Evolutionary conservation across 2,888 invertebrate genomes (phyloP).

Genomic region (Hipparchia semele): DNA sequence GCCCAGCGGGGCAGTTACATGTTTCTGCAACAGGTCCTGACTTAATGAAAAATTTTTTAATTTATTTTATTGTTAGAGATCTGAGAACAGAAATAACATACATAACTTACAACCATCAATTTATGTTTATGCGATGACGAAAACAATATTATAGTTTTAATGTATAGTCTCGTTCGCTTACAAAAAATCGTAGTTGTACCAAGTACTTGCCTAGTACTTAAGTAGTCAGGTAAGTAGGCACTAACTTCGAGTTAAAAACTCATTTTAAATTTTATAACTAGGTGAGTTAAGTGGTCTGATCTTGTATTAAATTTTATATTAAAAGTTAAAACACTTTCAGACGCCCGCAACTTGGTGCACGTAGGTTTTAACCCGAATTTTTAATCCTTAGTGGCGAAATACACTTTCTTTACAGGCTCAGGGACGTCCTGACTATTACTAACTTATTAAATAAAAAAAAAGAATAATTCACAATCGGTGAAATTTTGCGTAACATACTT

Average conservation of each 20-base stretch:
- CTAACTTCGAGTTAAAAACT: not conserved
- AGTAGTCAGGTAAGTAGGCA: not conserved
- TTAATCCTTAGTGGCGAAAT: too few relatives aligned
- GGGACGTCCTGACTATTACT: too few relatives aligned
- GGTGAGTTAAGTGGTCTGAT: not conserved
- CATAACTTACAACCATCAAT: not conserved
- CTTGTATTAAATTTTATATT: not conserved
- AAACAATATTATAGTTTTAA: not conserved
- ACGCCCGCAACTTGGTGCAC: too few relatives aligned
- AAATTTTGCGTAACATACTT: too few relatives aligned
- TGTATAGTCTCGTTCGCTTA: not conserved
- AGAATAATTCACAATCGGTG: too few relatives aligned
- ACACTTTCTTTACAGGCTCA: too few relatives aligned
- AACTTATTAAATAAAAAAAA: too few relatives aligned
- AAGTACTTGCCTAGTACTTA: not conserved
- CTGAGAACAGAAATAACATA: not conserved
- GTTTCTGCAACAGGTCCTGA: constrained; percentile 10
- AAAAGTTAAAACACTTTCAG: not conserved
- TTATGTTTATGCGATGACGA: not conserved
- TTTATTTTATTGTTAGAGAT: not conserved
- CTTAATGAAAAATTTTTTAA: constrained; percentile 19
- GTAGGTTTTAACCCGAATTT: too few relatives aligned
- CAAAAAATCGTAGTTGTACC: not conserved
- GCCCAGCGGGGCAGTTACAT: not conserved
- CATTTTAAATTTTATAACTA: not conserved